Base-by-base conservation (phyloP, 1,140 invertebrate species). In the Nephila pilipes region DNA sequence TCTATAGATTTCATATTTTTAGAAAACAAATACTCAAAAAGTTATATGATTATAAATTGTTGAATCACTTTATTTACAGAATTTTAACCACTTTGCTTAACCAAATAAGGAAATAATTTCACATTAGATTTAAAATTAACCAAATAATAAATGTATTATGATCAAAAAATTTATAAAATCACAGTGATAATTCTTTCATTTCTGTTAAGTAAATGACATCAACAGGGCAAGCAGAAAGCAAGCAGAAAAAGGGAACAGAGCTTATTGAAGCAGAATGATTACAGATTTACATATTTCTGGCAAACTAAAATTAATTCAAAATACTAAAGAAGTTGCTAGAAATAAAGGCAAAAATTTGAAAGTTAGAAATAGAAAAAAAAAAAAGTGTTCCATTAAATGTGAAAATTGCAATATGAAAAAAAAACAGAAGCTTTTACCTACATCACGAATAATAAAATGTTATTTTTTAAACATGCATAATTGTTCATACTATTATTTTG, bases 391-490 rank as follows among this genome's bases (percentile, higher is more conserved):
- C 18, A 58, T 5, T 58, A 16, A 36, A 20, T 36, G 16, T 38
- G 83, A 85, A 85, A 85, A 57, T 25, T 22, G 57, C 46, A 85
- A 16, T 16, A 54, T 46, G 22, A 54, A 20, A 16, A 57, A 10
- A 83, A 16, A 60, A 63, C 20, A 60, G 55, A 87, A 63, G n/a
- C 25, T 20, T 87, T 60, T n/a, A 87, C 85, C 85, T 87, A 87
- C 85, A 87, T 87, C 58, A n/a, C 36, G 6, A 0, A 75, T 18
- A 65, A 25, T 65, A 60, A 14, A 20, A 1, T 3, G 5, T 58
- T 16, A 58, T 58, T 22, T 58, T 58, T 16, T 58, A 5, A 20
- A 20, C 57, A 18, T 18, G n/a, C n/a, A 58, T 58, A 16, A 58
- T 16, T 22, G 16, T 58, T 12, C 5, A 2, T 22, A 8, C 1